Evolutionary conservation across 2,797 vertebrate species (phyloP).

Genomic region (Aeoliscus strigatus): DNA sequence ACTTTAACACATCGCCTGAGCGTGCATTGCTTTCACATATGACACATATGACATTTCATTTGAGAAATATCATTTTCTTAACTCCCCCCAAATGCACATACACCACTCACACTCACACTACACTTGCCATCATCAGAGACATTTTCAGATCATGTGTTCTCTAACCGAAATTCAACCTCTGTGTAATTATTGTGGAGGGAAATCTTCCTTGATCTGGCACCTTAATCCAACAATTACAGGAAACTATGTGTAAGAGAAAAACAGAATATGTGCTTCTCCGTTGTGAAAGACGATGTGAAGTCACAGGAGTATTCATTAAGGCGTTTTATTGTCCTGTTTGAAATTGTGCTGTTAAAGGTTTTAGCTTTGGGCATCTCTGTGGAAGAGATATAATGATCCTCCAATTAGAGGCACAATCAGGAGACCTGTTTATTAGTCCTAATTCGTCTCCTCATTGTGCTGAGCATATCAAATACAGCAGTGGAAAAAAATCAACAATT

Average conservation of each 20-base stretch:
- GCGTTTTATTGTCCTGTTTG: constrained; percentile 70
- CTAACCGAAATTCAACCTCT: constrained; percentile 41
- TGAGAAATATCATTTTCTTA: constrained; percentile 3
- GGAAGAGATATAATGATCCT: constrained; percentile 74
- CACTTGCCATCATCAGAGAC: no score
- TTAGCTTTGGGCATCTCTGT: constrained; percentile 71
- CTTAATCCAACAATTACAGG: constrained; percentile 68
- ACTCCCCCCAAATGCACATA: not conserved
- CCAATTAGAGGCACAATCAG: constrained; percentile 74
- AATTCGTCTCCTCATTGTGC: constrained; percentile 75
- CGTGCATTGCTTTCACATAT: constrained; percentile 76
- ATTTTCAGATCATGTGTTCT: constrained; percentile 36
- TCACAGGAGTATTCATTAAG: constrained; percentile 81
- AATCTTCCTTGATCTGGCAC: constrained; percentile 44
- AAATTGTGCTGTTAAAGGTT: constrained; percentile 71
- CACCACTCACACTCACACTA: not conserved
- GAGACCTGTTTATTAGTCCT: constrained; percentile 77
- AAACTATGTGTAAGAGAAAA: constrained; percentile 66
- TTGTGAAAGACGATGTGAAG: constrained; percentile 61
- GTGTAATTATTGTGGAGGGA: constrained; percentile 44
- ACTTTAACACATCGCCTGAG: constrained; percentile 79
- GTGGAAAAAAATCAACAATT: constrained; percentile 68
- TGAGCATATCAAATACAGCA: constrained; percentile 72
- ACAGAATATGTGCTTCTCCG: constrained; percentile 60
- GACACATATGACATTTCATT: constrained; percentile 35